Base-by-base conservation (phyloP, 2,113 vertebrate genomes). In the Chionodraco myersi region DNA sequence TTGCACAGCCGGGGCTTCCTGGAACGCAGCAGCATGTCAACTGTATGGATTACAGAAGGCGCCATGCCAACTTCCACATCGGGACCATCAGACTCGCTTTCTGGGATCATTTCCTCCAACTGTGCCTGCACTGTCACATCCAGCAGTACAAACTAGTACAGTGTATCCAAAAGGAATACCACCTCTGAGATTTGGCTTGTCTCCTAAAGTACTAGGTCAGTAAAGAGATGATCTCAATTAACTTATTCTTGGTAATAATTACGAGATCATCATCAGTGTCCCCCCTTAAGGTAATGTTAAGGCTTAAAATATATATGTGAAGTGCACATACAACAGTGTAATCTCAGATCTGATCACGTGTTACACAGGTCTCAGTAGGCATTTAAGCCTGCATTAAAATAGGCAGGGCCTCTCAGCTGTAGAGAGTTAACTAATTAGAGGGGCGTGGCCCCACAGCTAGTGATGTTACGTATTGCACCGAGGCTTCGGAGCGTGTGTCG, bases 101-200 rank as follows among this genome's bases (percentile, higher is more conserved):
- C 86, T 61, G 63, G 66, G 69, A 77, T 77, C 9, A 82, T 86
- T 88, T 85, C 76, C 74, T 83, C 70, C 73, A 80, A 76, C 74
- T 85, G 71, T 73, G 59, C 59, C 76, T 70, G 13, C 53, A 10
- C 72, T 70, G 45, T 76, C 77, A 64, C 82, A 68, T 80, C 30
- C 60, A 53, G 74, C 70, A 63, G 59, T 52, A 59, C 69, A 74
- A 76, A 56, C 56, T 65, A 73, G 45, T 65, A 83, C 54, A 14
- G n/a, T 36, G 68, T 44, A 13, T 30, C 41, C 13, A 34, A 65
- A 79, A 23, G 14, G 65, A n/a, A 47, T 56, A 69, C 7, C 5
- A 6, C 10, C 65, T 51, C 16, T 41, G 57, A 9, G 14, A 57
- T 26, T 2, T 26, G 36, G 8, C 36, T 57, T 57, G 36, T 57